Percentiles rank a stretch among this genome's conserved stretches.
Conservation (phyloP, 2,888 invertebrate genomes). For the Ligdia adustata region DNA sequence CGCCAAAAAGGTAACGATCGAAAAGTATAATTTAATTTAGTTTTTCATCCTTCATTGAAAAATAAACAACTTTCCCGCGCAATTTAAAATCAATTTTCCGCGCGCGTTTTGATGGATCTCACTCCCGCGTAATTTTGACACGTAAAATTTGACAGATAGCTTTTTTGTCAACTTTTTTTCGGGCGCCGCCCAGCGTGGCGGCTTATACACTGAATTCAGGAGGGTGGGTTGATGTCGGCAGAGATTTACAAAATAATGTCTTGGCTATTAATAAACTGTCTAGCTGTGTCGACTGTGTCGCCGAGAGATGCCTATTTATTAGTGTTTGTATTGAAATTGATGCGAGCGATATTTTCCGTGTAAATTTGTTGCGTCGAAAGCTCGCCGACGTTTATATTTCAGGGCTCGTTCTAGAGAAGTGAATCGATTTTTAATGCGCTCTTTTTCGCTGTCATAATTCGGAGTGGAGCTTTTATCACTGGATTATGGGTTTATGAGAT, state of each 20-base stretch:
- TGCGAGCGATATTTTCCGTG: conserved; percentile 77
- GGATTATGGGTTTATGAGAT: conserved; percentile 1
- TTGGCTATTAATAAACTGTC: conserved; percentile 78
- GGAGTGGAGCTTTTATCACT: conserved; percentile 12
- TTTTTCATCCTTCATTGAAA: no score
- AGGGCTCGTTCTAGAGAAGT: conserved; percentile 61
- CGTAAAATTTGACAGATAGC: conserved; percentile 36
- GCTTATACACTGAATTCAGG: conserved; percentile 66
- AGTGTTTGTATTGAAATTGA: conserved; percentile 82
- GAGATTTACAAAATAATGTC: conserved; percentile 77
- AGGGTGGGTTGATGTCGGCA: conserved; percentile 68
- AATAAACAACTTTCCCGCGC: conserved; percentile 14
- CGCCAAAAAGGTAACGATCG: no score
- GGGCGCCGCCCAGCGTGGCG: conserved; percentile 68
- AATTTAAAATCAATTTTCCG: neutral
- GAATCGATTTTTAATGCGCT: conserved; percentile 69
- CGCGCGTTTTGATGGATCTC: neutral
- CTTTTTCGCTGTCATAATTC: conserved; percentile 41
- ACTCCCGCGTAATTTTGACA: conserved; percentile 42
- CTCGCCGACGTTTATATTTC: conserved; percentile 66
- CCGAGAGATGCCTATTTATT: conserved; percentile 82
- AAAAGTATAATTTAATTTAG: no score
- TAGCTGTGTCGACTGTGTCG: conserved; percentile 61
- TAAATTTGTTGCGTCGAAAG: conserved; percentile 80
- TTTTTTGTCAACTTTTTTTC: conserved; percentile 54